phyloP scores from a whole-genome alignment of 2,113 vertebrate genomes.

The Macaca mulatta region DNA sequence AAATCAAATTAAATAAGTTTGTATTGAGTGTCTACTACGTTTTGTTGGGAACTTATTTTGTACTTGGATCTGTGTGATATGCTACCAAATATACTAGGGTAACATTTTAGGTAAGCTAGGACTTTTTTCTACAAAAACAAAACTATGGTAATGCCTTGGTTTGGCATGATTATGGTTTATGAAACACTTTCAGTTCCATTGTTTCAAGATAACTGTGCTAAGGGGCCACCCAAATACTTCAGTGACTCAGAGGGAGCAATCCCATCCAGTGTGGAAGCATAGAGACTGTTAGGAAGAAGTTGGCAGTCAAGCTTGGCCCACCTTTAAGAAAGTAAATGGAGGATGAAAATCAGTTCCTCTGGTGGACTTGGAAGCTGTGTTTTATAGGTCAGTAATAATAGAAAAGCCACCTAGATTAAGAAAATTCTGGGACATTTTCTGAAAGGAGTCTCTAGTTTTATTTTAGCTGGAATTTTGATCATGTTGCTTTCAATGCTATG shows the following conservation, averaged over 20 bases:
- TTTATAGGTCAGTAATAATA: conserved; percentile 17
- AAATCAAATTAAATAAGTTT: neutral
- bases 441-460: conserved; percentile 26
- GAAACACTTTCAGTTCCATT: neutral
- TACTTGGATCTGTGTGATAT: neutral
- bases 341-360: neutral
- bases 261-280: neutral
- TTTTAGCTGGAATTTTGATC: conserved; percentile 54
- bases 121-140: neutral
- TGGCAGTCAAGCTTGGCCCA: neutral
- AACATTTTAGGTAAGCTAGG: neutral
- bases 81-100: neutral
- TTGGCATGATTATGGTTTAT: neutral
- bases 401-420: neutral
- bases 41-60: neutral
- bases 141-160: neutral
- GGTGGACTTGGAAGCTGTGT: neutral
- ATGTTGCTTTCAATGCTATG: conserved; percentile 56
- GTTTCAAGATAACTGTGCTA: conserved; percentile 13
- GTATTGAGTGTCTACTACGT: neutral
- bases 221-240: neutral
- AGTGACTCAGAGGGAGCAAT: neutral
- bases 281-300: neutral
- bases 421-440: conserved; percentile 42
- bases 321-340: neutral